phyloP scores from a whole-genome alignment of 92 coral and sea anemone species.

The Epizoanthus ramosus region DNA sequence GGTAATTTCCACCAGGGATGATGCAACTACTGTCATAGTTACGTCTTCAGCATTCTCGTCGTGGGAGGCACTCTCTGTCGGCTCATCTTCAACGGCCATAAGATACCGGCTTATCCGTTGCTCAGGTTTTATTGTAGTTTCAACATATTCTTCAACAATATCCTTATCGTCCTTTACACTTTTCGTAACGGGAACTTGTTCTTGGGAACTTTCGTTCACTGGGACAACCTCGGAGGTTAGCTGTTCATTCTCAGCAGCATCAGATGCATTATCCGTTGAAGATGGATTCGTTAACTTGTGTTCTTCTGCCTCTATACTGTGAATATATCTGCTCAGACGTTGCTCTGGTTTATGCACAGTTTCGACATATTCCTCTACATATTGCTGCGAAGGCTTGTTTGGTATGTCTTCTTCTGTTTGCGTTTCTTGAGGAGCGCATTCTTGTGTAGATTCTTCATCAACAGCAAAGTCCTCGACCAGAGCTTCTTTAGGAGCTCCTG shows the following conservation, averaged over 20 bases:
- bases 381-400: not conserved
- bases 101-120: constrained; percentile 30
- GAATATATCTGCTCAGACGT: constrained; percentile 22
- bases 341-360: constrained; percentile 24
- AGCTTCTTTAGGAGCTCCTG: not conserved
- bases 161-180: not conserved
- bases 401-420: not conserved
- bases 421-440: not conserved
- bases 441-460: not conserved
- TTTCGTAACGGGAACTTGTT: not conserved
- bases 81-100: constrained; percentile 1
- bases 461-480: not conserved
- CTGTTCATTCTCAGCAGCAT: not conserved
- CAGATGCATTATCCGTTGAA: not conserved
- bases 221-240: not conserved
- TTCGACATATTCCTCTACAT: constrained; percentile 26
- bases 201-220: constrained; percentile 3
- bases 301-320: constrained; percentile 21
- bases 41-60: not conserved
- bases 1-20: not conserved
- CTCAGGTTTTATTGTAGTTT: constrained; percentile 11
- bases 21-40: constrained; percentile 11
- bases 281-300: not conserved
- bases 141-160: constrained; percentile 17
- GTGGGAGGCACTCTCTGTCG: not conserved